These are phyloP conservation scores for Telenomus remus DNA, from an alignment of 1,140 invertebrate genomes.

Conservation along the genomic window DNA sequence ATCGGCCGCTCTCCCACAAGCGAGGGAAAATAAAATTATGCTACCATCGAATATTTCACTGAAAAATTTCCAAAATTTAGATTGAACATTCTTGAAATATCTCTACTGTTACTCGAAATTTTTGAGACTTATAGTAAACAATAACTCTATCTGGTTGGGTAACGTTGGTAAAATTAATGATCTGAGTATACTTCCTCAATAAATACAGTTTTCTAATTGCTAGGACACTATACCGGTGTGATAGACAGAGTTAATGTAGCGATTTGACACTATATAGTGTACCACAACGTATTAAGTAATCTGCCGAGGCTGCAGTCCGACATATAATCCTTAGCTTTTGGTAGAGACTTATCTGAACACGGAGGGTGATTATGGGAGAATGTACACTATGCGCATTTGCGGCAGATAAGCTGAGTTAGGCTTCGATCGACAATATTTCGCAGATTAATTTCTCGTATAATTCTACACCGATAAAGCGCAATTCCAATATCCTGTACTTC, in stretches of 20 bases:
- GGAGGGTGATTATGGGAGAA: constrained; percentile 68
- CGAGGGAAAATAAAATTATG: no score
- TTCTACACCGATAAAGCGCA: constrained; percentile 31
- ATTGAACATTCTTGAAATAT: no score
- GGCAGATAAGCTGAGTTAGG: constrained; percentile 54
- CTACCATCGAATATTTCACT: no score
- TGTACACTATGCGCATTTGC: constrained; percentile 57
- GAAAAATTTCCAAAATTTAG: no score
- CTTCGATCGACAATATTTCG: constrained; percentile 55
- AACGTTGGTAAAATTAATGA: no score
- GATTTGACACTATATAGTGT: constrained; percentile 60
- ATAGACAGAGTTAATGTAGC: constrained; percentile 70
- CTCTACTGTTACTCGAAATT: no score
- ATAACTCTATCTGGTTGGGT: no score
- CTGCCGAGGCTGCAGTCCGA: constrained; percentile 57
- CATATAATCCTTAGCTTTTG: constrained; percentile 67
- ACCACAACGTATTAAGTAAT: constrained; percentile 58
- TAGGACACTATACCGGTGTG: constrained; percentile 53
- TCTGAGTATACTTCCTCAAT: no score
- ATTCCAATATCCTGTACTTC: constrained; percentile 21
- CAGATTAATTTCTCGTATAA: constrained; percentile 58
- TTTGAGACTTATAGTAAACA: no score
- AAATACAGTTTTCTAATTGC: constrained; percentile 51
- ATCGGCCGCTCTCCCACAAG: no score
- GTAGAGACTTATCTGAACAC: constrained; percentile 57